A percentile compares a stretch with the other conserved stretches of the same genome.
Conservation (phyloP, 1,140 invertebrate genomes). For the Gonioctena quinquepunctata region DNA sequence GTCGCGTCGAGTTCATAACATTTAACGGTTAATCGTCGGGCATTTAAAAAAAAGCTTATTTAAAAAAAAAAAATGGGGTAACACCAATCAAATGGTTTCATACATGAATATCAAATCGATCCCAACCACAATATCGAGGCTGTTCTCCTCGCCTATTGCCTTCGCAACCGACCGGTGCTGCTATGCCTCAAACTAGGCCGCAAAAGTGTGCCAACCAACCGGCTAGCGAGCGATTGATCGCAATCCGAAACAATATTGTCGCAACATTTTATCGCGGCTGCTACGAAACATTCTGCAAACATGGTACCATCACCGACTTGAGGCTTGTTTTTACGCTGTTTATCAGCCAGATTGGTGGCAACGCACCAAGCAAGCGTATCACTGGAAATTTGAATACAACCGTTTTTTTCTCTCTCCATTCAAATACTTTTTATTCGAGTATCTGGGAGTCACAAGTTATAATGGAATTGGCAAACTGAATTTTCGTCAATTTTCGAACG, state of each 20-base stretch:
- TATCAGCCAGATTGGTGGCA: background rate
- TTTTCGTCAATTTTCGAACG: too few species aligned
- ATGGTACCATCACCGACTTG: background rate
- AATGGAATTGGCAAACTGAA: too few species aligned
- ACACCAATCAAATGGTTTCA: background rate
- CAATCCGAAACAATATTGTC: background rate
- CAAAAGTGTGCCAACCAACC: background rate
- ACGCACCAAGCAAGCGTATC: too few species aligned
- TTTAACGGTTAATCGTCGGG: too few species aligned
- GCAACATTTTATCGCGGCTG: background rate
- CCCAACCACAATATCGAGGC: background rate
- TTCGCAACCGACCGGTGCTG: background rate
- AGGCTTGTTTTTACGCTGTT: background rate
- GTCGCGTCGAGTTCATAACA: too few species aligned
- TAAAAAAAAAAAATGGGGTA: conserved; percentile 46
- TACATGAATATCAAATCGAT: background rate
- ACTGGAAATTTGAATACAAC: too few species aligned
- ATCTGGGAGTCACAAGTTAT: too few species aligned
- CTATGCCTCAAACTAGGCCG: background rate
- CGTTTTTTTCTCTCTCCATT: too few species aligned
- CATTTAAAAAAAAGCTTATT: too few species aligned
- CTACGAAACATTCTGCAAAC: background rate
- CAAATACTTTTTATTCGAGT: too few species aligned
- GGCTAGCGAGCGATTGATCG: background rate
- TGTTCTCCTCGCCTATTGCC: background rate